These are phyloP conservation scores for Urocitellus parryii DNA, from an alignment of 2,113 vertebrate genomes.

Conservation along the genomic window DNA sequence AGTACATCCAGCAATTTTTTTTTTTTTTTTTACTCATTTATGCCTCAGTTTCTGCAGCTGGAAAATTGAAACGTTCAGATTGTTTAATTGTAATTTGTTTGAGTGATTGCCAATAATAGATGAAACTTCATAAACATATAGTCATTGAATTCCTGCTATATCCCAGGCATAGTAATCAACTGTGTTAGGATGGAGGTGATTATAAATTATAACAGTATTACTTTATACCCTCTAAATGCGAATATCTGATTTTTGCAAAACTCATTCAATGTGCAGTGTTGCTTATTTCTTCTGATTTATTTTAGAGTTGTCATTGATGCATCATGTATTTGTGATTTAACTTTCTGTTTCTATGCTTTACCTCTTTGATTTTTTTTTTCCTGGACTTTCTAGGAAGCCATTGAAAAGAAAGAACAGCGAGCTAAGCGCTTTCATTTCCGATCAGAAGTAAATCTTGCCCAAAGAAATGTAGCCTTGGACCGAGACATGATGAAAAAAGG, in stretches of 20 bases:
- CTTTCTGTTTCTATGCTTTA: neutral
- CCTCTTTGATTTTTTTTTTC: constrained; percentile 47
- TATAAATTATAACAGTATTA: neutral
- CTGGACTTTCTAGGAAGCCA: constrained; percentile 92
- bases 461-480: constrained; percentile 94
- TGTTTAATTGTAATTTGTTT: constrained; percentile 47
- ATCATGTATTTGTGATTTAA: constrained; percentile 4
- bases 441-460: constrained; percentile 90
- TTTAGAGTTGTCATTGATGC: constrained; percentile 22
- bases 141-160: neutral
- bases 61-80: constrained; percentile 42
- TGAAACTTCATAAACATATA: constrained; percentile 4
- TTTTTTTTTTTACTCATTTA: neutral
- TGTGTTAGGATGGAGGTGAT: neutral
- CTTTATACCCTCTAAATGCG: neutral
- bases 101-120: neutral
- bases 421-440: constrained; percentile 96
- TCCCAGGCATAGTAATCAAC: neutral
- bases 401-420: constrained; percentile 97
- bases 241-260: neutral
- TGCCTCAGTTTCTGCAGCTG: constrained; percentile 13
- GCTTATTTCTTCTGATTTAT: constrained; percentile 37
- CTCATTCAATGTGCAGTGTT: neutral
- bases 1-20: neutral
- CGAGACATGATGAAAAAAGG: constrained; percentile 96